phyloP scores from a whole-genome alignment of 2,113 vertebrate species.

The Oryzias javanicus region DNA sequence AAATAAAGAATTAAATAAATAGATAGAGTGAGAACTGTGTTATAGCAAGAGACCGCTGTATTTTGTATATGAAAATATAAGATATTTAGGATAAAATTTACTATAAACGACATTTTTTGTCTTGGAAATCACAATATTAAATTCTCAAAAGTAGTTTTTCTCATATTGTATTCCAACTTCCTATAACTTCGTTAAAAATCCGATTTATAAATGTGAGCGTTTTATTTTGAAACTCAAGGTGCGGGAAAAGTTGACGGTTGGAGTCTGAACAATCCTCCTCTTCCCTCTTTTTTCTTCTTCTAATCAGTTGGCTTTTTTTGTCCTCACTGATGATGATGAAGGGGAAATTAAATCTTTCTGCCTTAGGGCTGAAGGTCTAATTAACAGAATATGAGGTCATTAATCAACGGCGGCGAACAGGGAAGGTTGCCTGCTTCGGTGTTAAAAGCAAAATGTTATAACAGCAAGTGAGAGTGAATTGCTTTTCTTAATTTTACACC shows the following conservation, averaged over 20 bases:
- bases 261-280: not conserved
- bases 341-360: conserved; percentile 90
- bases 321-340: conserved; percentile 81
- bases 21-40: no score
- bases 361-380: conserved; percentile 84
- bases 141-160: no score
- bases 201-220: no score
- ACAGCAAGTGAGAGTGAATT: conserved; percentile 57
- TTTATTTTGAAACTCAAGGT: not conserved
- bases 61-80: no score
- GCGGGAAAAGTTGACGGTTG: not conserved
- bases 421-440: conserved; percentile 71
- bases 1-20: no score
- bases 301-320: conserved; percentile 84
- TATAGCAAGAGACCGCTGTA: no score
- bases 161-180: no score
- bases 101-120: no score
- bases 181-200: no score
- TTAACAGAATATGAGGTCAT: conserved; percentile 96
- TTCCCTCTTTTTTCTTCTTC: conserved; percentile 47
- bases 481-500: conserved; percentile 27
- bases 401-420: conserved; percentile 87
- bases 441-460: conserved; percentile 63
- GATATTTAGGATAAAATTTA: no score
- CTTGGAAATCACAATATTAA: no score